Base-by-base conservation (phyloP, 2,113 vertebrate species). In the Melanocharis versteri region DNA sequence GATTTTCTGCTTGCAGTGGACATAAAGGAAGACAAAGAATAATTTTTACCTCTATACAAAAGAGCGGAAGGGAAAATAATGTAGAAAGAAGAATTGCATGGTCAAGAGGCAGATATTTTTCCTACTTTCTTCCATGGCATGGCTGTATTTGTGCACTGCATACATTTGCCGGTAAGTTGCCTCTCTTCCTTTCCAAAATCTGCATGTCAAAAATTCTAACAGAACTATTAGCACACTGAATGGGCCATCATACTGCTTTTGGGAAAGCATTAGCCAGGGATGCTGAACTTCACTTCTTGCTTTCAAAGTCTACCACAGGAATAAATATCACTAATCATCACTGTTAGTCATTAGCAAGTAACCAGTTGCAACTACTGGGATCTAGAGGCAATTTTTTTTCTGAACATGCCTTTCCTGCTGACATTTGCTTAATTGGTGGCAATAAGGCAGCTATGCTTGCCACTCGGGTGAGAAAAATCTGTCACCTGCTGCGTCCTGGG, bases 301-400 rank as follows among this genome's bases (percentile, higher is more conserved):
- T 80, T 91, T 93, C 68, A 93, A 93, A 83, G 9, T 58, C 47
- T 70, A 56, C 79, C 82, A 91, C 93, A 84, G 72, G 53, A 87
- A 95, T 87, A 82, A 97, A 85, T 95, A 94, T 91, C 65, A 68
- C 78, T 64, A 91, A 7, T 97, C 87, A 94, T 96, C 91, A 86
- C 83, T 75, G 58, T 88, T 93, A 81, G 85, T 93, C 90, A 96
- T 97, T 88, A 96, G 60, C 79, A 80, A 90, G 37, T 90, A 94
- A 70, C 84, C 48, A 81, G 68, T 90, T 86, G 93, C 47, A 85
- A 73, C 64, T 86, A 70, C 64, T 93, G 72, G 71, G 72, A 71
- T 86, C 51, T 71, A 95, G 88, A 90, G 64, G 56, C 42, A 35
- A 8, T 42, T 82, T 80, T 83, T 93, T 88, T 79, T 35, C 64